These are phyloP conservation scores for Thereva unica DNA, from an alignment of 2,888 invertebrate genomes.

Conservation along the genomic window DNA sequence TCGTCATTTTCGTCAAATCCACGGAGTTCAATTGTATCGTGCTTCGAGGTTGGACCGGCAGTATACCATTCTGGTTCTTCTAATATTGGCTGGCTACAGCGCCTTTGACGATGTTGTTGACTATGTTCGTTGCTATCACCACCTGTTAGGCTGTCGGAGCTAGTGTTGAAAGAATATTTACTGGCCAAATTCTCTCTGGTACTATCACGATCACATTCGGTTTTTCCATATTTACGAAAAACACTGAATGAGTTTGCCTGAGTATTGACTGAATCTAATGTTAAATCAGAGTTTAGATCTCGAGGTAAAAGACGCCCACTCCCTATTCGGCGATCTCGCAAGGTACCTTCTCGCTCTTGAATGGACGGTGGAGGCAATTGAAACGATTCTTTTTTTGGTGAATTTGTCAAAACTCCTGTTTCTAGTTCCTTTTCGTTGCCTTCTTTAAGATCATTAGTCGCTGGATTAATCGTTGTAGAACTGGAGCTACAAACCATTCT, in stretches of 20 bases:
- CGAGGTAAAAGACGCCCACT: slow-evolving; percentile 81
- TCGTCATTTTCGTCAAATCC: slow-evolving; percentile 77
- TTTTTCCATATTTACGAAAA: slow-evolving; percentile 55
- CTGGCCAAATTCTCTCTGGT: slow-evolving; percentile 40
- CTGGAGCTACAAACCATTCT: slow-evolving; percentile 44
- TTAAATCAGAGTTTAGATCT: slow-evolving; percentile 60
- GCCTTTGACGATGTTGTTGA: slow-evolving; percentile 60
- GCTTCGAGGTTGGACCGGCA: slow-evolving; percentile 85
- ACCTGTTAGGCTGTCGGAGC: slow-evolving; percentile 44
- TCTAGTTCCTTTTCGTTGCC: slow-evolving; percentile 81
- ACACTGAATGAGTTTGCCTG: slow-evolving; percentile 40
- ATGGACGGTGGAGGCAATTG: slow-evolving; percentile 61
- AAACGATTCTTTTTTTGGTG: slow-evolving; percentile 84
- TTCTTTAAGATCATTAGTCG: slow-evolving; percentile 69
- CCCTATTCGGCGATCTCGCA: slow-evolving; percentile 69
- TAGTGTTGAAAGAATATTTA: slow-evolving; percentile 35
- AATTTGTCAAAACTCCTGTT: slow-evolving; percentile 71
- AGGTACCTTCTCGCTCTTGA: slow-evolving; percentile 26
- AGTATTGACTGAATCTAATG: slow-evolving; percentile 50
- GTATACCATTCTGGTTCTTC: slow-evolving; percentile 92
- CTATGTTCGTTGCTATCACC: slow-evolving; percentile 52
- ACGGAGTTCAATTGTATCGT: slow-evolving; percentile 89
- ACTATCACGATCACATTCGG: slow-evolving; percentile 42
- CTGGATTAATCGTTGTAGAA: slow-evolving; percentile 4
- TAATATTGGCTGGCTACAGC: slow-evolving; percentile 66